Conservation (phyloP, 2,797 vertebrate genomes). For the Phalanger gymnotis region DNA sequence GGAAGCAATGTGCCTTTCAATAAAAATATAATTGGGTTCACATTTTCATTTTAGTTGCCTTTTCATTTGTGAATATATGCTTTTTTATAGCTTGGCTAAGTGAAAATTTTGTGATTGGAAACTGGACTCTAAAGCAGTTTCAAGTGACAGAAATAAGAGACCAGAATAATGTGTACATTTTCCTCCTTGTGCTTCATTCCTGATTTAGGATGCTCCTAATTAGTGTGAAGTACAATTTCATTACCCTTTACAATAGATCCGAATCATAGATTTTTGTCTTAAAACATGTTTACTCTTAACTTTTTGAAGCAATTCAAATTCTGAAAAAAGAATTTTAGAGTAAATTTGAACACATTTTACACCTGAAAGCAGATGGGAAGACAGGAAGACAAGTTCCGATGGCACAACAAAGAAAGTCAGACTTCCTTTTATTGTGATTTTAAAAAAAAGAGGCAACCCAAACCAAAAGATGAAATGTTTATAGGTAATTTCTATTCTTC, state of each 20-base stretch:
- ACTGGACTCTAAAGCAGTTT: background rate
- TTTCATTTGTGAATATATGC: slow-evolving; percentile 37
- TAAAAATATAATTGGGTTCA: slow-evolving; percentile 11
- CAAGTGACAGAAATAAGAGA: slow-evolving; percentile 5
- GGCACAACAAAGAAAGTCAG: background rate
- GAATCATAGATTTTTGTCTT: slow-evolving; percentile 31
- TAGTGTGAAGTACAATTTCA: background rate
- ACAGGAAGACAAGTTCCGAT: background rate
- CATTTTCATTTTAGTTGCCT: slow-evolving; percentile 18
- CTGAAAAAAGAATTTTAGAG: slow-evolving; percentile 5
- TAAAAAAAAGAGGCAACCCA: background rate
- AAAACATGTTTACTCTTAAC: slow-evolving; percentile 17
- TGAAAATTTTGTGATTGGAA: slow-evolving; percentile 10
- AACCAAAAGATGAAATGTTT: slow-evolving; percentile 26
- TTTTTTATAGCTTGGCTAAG: slow-evolving; percentile 17
- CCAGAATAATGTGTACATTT: slow-evolving; percentile 30
- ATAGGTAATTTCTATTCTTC: background rate
- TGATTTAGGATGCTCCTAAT: slow-evolving; percentile 1
- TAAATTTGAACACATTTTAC: background rate
- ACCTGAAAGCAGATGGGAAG: background rate
- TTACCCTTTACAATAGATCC: background rate
- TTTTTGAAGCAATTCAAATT: slow-evolving; percentile 19
- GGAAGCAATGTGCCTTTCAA: background rate
- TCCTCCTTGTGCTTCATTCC: slow-evolving; percentile 24
- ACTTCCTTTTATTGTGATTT: background rate